A percentile compares a stretch with the other conserved stretches of the same genome.
phyloP scores from a whole-genome alignment of 2,113 vertebrate genomes.

The Rhabdornis inornatus region DNA sequence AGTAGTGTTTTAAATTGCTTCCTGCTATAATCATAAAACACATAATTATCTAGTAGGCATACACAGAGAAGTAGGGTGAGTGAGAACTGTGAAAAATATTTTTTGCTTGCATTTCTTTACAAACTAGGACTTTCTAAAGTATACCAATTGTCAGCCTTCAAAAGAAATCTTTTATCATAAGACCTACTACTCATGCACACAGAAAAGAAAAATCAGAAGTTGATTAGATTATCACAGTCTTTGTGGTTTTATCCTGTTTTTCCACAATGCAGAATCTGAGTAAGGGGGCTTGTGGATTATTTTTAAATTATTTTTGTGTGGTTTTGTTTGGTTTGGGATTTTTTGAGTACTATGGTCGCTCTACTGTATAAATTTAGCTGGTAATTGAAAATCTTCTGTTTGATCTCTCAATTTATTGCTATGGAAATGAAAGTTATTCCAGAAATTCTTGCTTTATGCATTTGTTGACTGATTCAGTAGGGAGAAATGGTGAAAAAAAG shows the following conservation, averaged over 20 bases:
- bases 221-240: neutral
- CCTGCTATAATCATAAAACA: neutral
- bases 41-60: neutral
- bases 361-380: neutral
- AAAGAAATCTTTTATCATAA: neutral
- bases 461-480: neutral
- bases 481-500: neutral
- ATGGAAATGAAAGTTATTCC: constrained; percentile 19
- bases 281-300: neutral
- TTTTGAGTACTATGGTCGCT: neutral
- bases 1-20: neutral
- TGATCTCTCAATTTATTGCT: constrained; percentile 7
- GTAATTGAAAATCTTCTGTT: neutral
- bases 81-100: neutral
- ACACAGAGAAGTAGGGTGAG: neutral
- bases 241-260: neutral
- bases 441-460: neutral
- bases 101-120: neutral
- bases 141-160: neutral
- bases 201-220: neutral
- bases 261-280: neutral
- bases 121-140: neutral
- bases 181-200: neutral
- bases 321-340: neutral
- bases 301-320: neutral